Base-by-base conservation (phyloP, 2,888 invertebrate genomes). In the Diloba caeruleocephala region DNA sequence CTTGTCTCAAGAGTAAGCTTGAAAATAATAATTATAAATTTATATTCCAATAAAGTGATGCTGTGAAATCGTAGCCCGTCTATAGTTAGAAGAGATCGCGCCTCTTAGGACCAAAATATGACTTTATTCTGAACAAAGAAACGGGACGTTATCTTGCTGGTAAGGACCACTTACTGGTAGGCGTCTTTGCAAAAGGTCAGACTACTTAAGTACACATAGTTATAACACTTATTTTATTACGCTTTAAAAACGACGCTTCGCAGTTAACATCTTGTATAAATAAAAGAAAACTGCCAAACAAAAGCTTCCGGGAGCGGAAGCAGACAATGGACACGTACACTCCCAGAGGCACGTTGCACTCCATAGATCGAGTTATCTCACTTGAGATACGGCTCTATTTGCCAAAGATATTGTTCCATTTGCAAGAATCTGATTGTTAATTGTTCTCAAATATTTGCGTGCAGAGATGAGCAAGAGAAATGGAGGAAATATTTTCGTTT, bases 341-440 rank as follows among this genome's bases (percentile, higher is more conserved):
- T 61, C 61, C 71, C 68, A 51, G 39, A 28, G 17, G 54, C 50
- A 50, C 51, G 59, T 12, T 53, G 56, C 53, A 66, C 42, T 41
- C 55, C 17, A 29, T 50, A 42, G 46, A 50, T 45, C 34, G 46
- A 60, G 66, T 65, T 67, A 60, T 52, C 55, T 56, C 53, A 54
- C 57, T 46, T 36, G 51, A 52, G 56, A 61, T 43, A 56, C 59
- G 45, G 26, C 33, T 34, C 67, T 52, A 64, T 60, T 66, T 66
- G 53, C 66, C 53, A 60, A 61, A 66, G 67, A 66, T 62, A 62
- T 66, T 66, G 61, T 66, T 68, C 50, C 56, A 36, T 50, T 46
- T 62, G 56, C 39, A 17, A 56, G 44, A 43, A 50, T 36, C 45
- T 45, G 42, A 61, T 50, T 61, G 55, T 45, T 64, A 64, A 64